Conservation (phyloP, 2,113 vertebrate species). For the Gymnobelideus leadbeateri region DNA sequence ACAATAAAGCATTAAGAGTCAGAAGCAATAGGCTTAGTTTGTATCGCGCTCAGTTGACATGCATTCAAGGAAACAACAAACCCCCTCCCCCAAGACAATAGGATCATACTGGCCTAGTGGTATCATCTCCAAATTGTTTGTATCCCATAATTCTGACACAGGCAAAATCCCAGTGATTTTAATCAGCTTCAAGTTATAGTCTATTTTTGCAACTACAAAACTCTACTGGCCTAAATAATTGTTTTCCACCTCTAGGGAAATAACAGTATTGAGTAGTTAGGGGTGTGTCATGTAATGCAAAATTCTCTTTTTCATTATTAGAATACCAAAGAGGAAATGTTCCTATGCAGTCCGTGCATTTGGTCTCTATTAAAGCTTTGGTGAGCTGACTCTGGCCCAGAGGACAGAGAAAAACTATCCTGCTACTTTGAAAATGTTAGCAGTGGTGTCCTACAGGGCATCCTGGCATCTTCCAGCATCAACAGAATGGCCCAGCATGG, state of each 20-base stretch:
- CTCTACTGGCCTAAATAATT: constrained; percentile 20
- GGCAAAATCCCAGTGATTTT: constrained; percentile 17
- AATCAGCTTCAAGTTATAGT: constrained; percentile 40
- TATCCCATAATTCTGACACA: constrained; percentile 25
- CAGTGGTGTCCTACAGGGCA: background rate
- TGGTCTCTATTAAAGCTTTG: background rate
- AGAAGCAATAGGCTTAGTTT: constrained; percentile 63
- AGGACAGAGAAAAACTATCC: background rate
- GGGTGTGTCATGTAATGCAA: background rate
- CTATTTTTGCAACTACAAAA: background rate
- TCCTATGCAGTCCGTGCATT: background rate
- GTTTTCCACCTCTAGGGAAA: constrained; percentile 38
- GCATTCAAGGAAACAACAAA: constrained; percentile 45
- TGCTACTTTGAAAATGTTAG: background rate
- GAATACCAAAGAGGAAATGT: background rate
- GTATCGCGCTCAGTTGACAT: constrained; percentile 54
- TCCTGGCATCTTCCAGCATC: background rate
- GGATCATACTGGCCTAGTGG: constrained; percentile 57
- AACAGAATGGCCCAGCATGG: background rate
- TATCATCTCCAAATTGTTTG: constrained; percentile 40
- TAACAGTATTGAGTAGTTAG: background rate
- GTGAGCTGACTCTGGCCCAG: background rate
- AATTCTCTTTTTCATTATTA: constrained; percentile 18
- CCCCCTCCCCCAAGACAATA: constrained; percentile 54
- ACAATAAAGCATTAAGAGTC: constrained; percentile 59